Evolutionary conservation across 2,113 vertebrate genomes (phyloP).

Genomic region (Microcebus jonahi): DNA sequence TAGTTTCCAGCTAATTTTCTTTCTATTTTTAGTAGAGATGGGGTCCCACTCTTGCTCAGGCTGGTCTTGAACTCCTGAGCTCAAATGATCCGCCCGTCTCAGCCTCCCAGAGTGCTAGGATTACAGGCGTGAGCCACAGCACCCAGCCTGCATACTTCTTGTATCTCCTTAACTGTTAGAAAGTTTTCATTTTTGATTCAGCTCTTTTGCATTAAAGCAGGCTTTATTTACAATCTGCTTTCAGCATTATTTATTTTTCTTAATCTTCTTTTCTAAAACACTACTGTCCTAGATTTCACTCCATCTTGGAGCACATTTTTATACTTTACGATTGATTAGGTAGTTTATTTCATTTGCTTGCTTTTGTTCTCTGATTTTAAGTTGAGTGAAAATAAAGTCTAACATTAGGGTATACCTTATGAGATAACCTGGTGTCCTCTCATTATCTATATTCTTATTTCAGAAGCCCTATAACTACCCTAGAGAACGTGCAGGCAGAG

Average conservation of each 20-base stretch:
- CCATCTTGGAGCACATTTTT: background rate
- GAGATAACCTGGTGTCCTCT: background rate
- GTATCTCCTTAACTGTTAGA: background rate
- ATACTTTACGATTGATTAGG: background rate
- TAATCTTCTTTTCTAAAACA: background rate
- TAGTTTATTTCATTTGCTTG: slow-evolving; percentile 11
- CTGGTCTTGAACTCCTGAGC: too few relatives aligned
- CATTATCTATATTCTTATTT: background rate
- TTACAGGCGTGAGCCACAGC: too few relatives aligned
- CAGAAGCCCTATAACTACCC: background rate
- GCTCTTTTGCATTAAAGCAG: background rate
- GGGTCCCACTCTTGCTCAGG: too few relatives aligned
- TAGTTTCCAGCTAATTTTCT: too few relatives aligned
- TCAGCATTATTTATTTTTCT: background rate
- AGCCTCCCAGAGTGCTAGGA: too few relatives aligned
- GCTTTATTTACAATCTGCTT: background rate
- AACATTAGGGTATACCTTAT: background rate
- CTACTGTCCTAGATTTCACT: background rate
- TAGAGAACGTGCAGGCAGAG: background rate
- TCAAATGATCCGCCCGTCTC: too few relatives aligned
- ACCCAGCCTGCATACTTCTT: background rate
- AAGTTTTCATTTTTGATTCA: background rate
- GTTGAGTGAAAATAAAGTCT: background rate
- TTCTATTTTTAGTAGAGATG: too few relatives aligned
- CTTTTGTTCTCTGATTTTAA: slow-evolving; percentile 30